Conservation (phyloP, 2,113 vertebrate species). For the Glareola pratincola region DNA sequence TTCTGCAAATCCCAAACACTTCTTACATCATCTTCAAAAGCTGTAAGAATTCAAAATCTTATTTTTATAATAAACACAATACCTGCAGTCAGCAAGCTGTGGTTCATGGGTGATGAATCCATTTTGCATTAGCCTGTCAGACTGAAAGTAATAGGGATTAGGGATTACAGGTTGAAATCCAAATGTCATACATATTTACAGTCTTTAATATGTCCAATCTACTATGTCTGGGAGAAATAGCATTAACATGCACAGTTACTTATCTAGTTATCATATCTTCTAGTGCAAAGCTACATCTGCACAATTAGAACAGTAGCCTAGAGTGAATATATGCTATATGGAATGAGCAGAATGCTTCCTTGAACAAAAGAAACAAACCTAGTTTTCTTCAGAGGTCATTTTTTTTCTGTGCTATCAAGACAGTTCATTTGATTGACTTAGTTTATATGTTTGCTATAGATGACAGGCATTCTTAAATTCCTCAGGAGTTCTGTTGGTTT, state of each 20-base stretch:
- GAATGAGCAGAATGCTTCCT: background rate
- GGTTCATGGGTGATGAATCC: background rate
- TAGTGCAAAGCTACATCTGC: background rate
- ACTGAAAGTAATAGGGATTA: slow-evolving; percentile 14
- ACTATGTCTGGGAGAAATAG: background rate
- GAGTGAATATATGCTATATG: background rate
- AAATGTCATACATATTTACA: background rate
- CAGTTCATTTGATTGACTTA: background rate
- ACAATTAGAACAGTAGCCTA: background rate
- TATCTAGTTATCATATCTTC: background rate
- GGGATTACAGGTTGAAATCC: background rate
- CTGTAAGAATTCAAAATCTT: background rate
- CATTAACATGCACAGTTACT: background rate
- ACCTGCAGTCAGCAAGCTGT: background rate
- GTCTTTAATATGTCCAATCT: background rate
- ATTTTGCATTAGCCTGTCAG: background rate
- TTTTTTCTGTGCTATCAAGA: background rate
- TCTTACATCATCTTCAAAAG: background rate
- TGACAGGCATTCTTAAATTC: background rate
- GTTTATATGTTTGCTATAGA: background rate
- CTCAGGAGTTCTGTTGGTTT: background rate
- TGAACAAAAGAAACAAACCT: background rate
- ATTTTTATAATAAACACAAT: background rate
- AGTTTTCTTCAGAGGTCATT: background rate
- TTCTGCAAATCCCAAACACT: background rate